Evolutionary conservation across 2,888 invertebrate genomes (phyloP).

Genomic region (Cosmorhoe ocellata): DNA sequence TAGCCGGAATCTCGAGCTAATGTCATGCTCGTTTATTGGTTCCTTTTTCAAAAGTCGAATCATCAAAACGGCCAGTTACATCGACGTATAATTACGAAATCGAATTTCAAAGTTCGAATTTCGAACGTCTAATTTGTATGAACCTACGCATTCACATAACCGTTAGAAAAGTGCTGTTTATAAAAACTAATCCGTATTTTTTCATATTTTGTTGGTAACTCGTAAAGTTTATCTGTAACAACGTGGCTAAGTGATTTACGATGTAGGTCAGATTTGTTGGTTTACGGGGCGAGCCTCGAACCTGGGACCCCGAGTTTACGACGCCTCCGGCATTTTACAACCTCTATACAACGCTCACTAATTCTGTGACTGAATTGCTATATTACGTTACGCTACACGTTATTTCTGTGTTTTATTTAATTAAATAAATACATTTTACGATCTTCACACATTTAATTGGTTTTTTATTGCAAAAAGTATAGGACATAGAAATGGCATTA

Average conservation of each 20-base stretch:
- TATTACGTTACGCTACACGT: conserved; percentile 48
- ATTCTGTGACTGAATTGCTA: conserved; percentile 45
- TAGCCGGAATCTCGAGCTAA: conserved; percentile 55
- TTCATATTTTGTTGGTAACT: conserved; percentile 40
- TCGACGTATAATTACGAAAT: conserved; percentile 38
- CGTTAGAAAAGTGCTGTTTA: conserved; percentile 26
- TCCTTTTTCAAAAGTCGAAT: conserved; percentile 45
- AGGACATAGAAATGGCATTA: conserved; percentile 34
- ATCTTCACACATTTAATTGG: conserved; percentile 50
- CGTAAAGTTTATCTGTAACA: conserved; percentile 77
- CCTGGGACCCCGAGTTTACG: conserved; percentile 72
- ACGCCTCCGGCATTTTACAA: conserved; percentile 63
- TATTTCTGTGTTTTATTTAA: conserved; percentile 39
- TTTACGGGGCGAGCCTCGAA: conserved; percentile 70
- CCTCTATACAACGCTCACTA: conserved; percentile 58
- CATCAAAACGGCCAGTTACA: conserved; percentile 42
- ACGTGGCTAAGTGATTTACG: conserved; percentile 81
- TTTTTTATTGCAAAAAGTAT: conserved; percentile 30
- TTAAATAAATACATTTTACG: conserved; percentile 43
- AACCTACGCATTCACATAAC: conserved; percentile 20
- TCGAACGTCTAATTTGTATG: conserved; percentile 42
- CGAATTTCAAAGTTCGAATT: too few relatives aligned
- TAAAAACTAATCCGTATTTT: conserved; percentile 27
- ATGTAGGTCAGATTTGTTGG: conserved; percentile 80
- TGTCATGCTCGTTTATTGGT: conserved; percentile 45